A percentile compares a stretch with the other conserved stretches of the same genome.
Conservation (phyloP, 2,113 vertebrate genomes). For the Pseudolaguvia tuberculata region DNA sequence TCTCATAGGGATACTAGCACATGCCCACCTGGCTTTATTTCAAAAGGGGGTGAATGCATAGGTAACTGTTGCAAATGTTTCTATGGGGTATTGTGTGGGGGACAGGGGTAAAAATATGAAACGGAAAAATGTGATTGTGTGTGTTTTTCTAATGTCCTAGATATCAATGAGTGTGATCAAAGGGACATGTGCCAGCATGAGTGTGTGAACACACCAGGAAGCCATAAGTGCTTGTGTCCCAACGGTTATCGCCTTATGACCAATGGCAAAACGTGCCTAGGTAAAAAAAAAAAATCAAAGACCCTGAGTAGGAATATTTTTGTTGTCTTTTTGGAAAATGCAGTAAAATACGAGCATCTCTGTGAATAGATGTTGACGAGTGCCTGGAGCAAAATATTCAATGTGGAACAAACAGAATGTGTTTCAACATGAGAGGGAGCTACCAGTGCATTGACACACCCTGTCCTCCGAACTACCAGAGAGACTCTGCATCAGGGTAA, state of each 20-base stretch:
- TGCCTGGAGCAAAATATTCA: constrained; percentile 84
- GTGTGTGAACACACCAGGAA: constrained; percentile 87
- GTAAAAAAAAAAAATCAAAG: constrained; percentile 59
- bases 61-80: constrained; percentile 74
- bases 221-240: constrained; percentile 86
- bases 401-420: constrained; percentile 87
- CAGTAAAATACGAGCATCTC: not conserved
- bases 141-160: constrained; percentile 60
- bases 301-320: not conserved
- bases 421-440: constrained; percentile 94
- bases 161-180: constrained; percentile 91
- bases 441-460: constrained; percentile 93
- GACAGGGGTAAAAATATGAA: not conserved
- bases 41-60: constrained; percentile 77
- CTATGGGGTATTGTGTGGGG: not conserved
- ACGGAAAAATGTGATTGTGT: not conserved
- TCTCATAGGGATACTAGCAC: constrained; percentile 52
- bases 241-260: constrained; percentile 81
- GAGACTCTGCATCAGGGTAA: constrained; percentile 84
- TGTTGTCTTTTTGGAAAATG: not conserved
- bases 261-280: constrained; percentile 93
- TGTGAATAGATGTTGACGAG: constrained; percentile 82
- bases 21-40: constrained; percentile 85
- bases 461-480: constrained; percentile 86
- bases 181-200: constrained; percentile 88